Evolutionary conservation across 92 coral and sea anemone species (phyloP), one percentile per base, ranked within the genome.

Genomic region (Parazoanthus atlanticus): DNA sequence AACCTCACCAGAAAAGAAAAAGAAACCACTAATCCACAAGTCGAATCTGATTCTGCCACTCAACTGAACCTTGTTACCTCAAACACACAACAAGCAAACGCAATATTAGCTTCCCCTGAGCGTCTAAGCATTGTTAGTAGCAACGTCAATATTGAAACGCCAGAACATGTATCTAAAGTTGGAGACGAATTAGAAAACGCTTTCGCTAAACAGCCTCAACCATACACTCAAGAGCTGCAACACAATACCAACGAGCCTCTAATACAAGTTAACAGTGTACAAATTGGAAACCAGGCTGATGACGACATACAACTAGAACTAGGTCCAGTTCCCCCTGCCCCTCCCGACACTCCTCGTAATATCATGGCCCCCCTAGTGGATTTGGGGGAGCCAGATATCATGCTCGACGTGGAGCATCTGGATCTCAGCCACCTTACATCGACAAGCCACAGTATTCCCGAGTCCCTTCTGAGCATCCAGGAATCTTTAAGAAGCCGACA

Each of bases 401-500:
- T 67, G 74, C 19, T 43, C 6, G 73, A 69, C 64, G 52, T 64
- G 85, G 85, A 81, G 30, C 46, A 81, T 15, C 15, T 26, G 25
- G 86, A 82, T 26, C 29, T 64, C 10, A 82, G 86, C 86, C 78
- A 43, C 61, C 64, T 84, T 41, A 70, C 87, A 30, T 84, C 87
- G 78, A 71, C 87, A 72, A 70, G 84, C 23, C 84, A 80, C 33
- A 80, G 87, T 40, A 41, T 69, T 3, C 66, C 87, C 10, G 78
- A 70, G 29, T 84, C 87, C 7, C 87, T 84, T 30, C 61, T 28
- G 19, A 84, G 87, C 34, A 46, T 69, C n/a, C 87, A 84, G 43
- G 87, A 84, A 70, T 84, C 87, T 40, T 70, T 84, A 70, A 61
- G 87, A 84, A 84, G 87, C 43, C 78, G 38, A 8, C 87, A 84